These are phyloP conservation scores for Botia kubotai DNA, from an alignment of 2,797 vertebrate genomes.

Conservation along the genomic window DNA sequence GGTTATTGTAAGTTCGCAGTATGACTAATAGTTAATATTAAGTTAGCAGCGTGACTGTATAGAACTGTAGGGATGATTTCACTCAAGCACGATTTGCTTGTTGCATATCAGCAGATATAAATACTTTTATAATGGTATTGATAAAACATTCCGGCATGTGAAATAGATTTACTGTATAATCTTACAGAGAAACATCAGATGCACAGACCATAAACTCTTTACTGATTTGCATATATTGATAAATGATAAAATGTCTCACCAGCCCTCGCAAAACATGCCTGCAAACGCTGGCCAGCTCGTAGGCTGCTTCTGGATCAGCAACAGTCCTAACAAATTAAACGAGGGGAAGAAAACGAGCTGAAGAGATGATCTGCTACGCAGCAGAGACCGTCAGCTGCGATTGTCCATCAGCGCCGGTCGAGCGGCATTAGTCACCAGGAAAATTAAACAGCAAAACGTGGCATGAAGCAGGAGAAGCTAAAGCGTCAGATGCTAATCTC, in stretches of 20 bases:
- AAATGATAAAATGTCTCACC: slow-evolving; percentile 8
- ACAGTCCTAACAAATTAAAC: slow-evolving; percentile 38
- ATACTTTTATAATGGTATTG: neutral
- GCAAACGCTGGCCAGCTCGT: slow-evolving; percentile 1
- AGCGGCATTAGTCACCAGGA: slow-evolving; percentile 44
- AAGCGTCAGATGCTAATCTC: slow-evolving; percentile 19
- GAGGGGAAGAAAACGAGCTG: slow-evolving; percentile 34
- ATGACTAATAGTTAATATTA: no score
- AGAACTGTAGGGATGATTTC: neutral
- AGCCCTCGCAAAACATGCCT: slow-evolving; percentile 16
- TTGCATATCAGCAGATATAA: slow-evolving; percentile 9
- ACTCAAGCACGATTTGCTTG: neutral
- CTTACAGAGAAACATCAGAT: neutral
- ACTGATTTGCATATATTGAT: slow-evolving; percentile 18
- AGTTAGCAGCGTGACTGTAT: no score
- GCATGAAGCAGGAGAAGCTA: neutral
- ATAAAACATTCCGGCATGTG: neutral
- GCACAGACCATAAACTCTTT: slow-evolving; percentile 17
- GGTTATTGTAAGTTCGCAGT: no score
- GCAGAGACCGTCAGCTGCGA: slow-evolving; percentile 33
- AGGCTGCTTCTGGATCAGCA: slow-evolving; percentile 24
- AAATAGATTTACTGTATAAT: neutral
- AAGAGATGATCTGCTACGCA: slow-evolving; percentile 39
- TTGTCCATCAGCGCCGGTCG: slow-evolving; percentile 31
- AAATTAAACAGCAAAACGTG: slow-evolving; percentile 29